A percentile compares a stretch with the other conserved stretches of the same genome.
These are phyloP conservation scores for Cabera pusaria DNA, from an alignment of 2,888 invertebrate species.

Conservation along the genomic window DNA sequence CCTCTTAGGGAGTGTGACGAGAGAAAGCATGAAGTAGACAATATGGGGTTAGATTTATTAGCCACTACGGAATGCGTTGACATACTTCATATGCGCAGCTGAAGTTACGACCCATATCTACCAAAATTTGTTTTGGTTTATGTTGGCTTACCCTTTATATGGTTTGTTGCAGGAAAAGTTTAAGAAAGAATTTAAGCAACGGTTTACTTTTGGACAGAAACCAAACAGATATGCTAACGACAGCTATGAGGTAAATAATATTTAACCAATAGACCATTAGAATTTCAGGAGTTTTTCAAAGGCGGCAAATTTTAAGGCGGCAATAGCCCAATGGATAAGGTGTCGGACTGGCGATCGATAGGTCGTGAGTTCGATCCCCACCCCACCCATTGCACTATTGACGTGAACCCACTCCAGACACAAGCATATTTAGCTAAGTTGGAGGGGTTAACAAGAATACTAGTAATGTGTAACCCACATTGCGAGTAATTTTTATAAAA, in stretches of 20 bases:
- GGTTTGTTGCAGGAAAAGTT: constrained; percentile 87
- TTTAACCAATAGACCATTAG: too few species aligned
- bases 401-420: too few species aligned
- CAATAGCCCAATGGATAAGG: too few species aligned
- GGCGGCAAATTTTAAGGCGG: too few species aligned
- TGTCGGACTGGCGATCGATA: too few species aligned
- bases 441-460: too few species aligned
- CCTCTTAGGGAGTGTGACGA: constrained; percentile 7
- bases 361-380: too few species aligned
- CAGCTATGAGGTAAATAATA: constrained; percentile 79
- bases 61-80: constrained; percentile 15
- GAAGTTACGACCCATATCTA: constrained; percentile 20
- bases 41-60: constrained; percentile 23
- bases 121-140: constrained; percentile 22
- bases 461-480: too few species aligned
- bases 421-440: too few species aligned
- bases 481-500: too few species aligned
- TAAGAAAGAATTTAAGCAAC: constrained; percentile 89
- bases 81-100: constrained; percentile 26
- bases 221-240: constrained; percentile 68
- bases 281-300: too few species aligned
- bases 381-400: too few species aligned
- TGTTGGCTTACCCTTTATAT: constrained; percentile 7
- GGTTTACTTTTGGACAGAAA: constrained; percentile 84
- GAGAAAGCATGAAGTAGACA: constrained; percentile 11